phyloP scores from a whole-genome alignment of 2,113 vertebrate species.

The Tetraodon nigroviridis region DNA sequence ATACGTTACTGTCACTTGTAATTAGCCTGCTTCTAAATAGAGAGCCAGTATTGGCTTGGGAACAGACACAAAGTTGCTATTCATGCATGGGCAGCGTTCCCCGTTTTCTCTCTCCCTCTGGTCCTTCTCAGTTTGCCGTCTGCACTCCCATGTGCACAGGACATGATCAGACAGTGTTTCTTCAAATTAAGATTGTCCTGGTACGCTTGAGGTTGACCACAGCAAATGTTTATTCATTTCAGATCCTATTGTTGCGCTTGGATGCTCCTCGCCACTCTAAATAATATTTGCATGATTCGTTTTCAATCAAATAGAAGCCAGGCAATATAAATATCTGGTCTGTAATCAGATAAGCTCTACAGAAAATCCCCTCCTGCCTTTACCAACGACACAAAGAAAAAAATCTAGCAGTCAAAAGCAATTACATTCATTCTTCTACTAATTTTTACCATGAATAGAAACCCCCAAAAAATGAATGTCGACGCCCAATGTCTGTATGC shows the following conservation, averaged over 20 bases:
- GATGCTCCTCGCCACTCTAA: no score
- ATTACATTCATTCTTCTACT: constrained; percentile 60
- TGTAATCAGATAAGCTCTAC: no score
- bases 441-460: constrained; percentile 59
- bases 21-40: constrained; percentile 64
- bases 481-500: constrained; percentile 47
- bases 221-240: constrained; percentile 28
- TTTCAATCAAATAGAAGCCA: no score
- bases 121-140: constrained; percentile 47
- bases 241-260: neutral
- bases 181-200: constrained; percentile 37
- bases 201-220: constrained; percentile 21
- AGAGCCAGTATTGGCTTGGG: constrained; percentile 52
- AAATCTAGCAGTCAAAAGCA: constrained; percentile 49
- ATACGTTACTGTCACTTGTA: constrained; percentile 70
- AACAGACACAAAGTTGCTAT: constrained; percentile 64
- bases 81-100: constrained; percentile 52
- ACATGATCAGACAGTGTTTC: constrained; percentile 34
- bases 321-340: no score
- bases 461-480: constrained; percentile 40
- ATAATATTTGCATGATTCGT: no score
- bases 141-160: constrained; percentile 40
- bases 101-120: constrained; percentile 13
- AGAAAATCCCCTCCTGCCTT: constrained; percentile 11
- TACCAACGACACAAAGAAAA: constrained; percentile 13